These are phyloP conservation scores for Erpetoichthys calabaricus DNA, from an alignment of 2,797 vertebrate species.

Conservation along the genomic window DNA sequence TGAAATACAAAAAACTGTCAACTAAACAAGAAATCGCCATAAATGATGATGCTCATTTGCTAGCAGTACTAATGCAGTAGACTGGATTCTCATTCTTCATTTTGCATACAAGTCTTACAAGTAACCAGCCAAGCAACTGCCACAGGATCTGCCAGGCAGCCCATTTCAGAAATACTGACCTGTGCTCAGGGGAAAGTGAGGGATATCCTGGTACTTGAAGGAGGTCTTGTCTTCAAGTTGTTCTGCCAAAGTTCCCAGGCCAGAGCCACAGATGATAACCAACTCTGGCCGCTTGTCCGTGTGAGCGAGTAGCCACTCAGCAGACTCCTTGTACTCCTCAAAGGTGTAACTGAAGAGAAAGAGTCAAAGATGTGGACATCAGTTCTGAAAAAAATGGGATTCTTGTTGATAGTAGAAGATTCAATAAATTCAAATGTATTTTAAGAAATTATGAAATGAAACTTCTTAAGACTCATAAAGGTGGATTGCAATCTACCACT, in stretches of 20 bases:
- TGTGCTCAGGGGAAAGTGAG: slow-evolving; percentile 48
- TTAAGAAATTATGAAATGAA: slow-evolving; percentile 1
- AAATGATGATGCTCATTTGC: too few species aligned
- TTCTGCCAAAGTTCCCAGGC: slow-evolving; percentile 45
- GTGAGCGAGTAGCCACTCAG: slow-evolving; percentile 41
- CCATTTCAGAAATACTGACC: slow-evolving; percentile 23
- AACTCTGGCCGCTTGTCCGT: slow-evolving; percentile 37
- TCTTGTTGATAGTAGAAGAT: too few species aligned
- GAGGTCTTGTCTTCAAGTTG: slow-evolving; percentile 29
- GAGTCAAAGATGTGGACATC: neutral
- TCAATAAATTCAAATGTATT: too few species aligned
- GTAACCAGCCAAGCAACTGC: too few species aligned
- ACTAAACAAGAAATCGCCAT: too few species aligned
- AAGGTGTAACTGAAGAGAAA: slow-evolving; percentile 31
- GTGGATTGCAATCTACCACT: slow-evolving; percentile 3
- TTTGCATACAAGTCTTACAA: too few species aligned
- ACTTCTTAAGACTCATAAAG: slow-evolving; percentile 9
- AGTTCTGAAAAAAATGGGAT: neutral
- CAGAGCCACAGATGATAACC: slow-evolving; percentile 61
- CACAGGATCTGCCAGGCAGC: too few species aligned
- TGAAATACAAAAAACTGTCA: too few species aligned
- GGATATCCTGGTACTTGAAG: slow-evolving; percentile 43
- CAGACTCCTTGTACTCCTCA: slow-evolving; percentile 46
- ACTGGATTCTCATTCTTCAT: too few species aligned
- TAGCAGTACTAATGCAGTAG: too few species aligned